These are phyloP conservation scores for Eupithecia dodoneata DNA, from an alignment of 2,888 invertebrate species.

Conservation along the genomic window DNA sequence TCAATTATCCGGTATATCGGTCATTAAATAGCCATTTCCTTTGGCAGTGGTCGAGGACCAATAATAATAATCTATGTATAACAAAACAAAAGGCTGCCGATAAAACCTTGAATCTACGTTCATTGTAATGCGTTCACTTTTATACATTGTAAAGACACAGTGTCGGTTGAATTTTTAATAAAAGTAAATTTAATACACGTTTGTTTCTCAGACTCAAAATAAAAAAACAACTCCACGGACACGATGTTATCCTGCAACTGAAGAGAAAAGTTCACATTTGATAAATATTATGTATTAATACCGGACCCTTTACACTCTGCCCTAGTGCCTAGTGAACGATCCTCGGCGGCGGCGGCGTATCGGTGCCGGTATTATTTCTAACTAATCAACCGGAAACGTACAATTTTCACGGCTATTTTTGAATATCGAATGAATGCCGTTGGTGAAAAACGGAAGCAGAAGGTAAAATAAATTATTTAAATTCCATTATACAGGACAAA, in stretches of 20 bases:
- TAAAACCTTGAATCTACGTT: not conserved
- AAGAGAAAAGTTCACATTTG: not conserved
- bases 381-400: not conserved
- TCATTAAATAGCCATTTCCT: conserved; percentile 5
- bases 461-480: conserved; percentile 22
- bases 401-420: not conserved
- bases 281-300: too few species aligned
- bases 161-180: too few species aligned
- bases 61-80: not conserved
- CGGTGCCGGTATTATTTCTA: not conserved
- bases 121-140: not conserved
- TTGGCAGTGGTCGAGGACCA: not conserved
- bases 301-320: not conserved
- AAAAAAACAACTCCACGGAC: not conserved
- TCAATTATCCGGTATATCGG: not conserved
- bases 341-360: not conserved
- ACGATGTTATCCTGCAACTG: not conserved
- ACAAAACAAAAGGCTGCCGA: not conserved
- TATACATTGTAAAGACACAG: not conserved
- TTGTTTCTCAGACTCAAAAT: too few species aligned
- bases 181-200: too few species aligned
- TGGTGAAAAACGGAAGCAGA: conserved; percentile 17
- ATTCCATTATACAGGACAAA: conserved; percentile 26
- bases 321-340: not conserved
- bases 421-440: not conserved